These are phyloP conservation scores for Tenualosa ilisha DNA, from an alignment of 2,797 vertebrate genomes.

Conservation along the genomic window DNA sequence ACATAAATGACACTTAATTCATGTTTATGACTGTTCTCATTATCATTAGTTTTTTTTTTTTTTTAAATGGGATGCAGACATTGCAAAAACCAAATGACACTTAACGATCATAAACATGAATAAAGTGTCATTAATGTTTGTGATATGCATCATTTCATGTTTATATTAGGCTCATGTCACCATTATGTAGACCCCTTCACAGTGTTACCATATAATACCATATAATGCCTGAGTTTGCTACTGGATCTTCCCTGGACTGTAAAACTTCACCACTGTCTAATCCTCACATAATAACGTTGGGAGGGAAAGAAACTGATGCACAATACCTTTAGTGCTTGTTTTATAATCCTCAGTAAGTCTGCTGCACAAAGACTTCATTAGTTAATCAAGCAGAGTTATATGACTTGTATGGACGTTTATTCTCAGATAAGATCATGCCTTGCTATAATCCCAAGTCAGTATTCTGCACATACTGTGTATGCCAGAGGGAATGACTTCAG, in stretches of 20 bases:
- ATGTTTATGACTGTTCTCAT: no score
- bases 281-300: neutral
- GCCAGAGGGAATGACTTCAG: neutral
- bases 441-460: neutral
- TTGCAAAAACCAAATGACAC: no score
- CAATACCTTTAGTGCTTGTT: neutral
- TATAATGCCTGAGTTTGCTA: neutral
- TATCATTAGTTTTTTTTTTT: no score
- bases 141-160: no score
- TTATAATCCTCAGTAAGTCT: neutral
- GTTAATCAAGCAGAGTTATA: neutral
- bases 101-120: no score
- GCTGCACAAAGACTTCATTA: neutral
- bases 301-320: neutral
- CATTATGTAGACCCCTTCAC: no score
- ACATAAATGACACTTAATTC: no score
- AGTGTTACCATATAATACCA: neutral
- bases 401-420: neutral
- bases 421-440: neutral
- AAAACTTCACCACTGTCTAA: neutral
- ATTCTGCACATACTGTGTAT: neutral
- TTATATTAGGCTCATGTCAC: no score
- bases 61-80: no score
- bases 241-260: neutral
- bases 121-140: no score